These are phyloP conservation scores for Drosophila imparisetae DNA, from an alignment of 2,888 invertebrate species.

Conservation along the genomic window DNA sequence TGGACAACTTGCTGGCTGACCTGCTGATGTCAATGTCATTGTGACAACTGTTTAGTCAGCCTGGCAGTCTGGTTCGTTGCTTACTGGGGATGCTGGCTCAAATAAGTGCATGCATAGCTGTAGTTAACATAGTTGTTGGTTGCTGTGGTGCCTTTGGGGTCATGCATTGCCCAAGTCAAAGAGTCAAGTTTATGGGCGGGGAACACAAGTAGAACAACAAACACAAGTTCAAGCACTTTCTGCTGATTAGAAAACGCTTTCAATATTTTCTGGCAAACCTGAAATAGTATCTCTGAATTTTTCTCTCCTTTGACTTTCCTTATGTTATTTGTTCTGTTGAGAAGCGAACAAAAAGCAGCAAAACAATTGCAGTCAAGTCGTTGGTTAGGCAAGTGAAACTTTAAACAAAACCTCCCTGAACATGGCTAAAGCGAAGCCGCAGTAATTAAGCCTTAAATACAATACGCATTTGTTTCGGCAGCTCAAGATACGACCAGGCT, in stretches of 20 bases:
- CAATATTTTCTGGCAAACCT: constrained; percentile 55
- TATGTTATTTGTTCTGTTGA: constrained; percentile 1
- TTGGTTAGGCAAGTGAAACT: constrained; percentile 45
- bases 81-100: constrained; percentile 16
- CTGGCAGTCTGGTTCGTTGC: neutral
- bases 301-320: neutral
- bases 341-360: constrained; percentile 31
- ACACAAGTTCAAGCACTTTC: constrained; percentile 58
- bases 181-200: constrained; percentile 53
- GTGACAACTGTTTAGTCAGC: constrained; percentile 53
- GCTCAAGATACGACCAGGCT: constrained; percentile 41
- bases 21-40: constrained; percentile 61
- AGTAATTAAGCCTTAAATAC: constrained; percentile 69
- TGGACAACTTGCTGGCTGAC: constrained; percentile 41
- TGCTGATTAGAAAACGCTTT: constrained; percentile 72
- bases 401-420: constrained; percentile 54
- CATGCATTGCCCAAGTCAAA: constrained; percentile 56
- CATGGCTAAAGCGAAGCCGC: constrained; percentile 43
- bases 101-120: constrained; percentile 37
- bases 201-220: constrained; percentile 25
- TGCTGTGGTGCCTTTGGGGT: constrained; percentile 42
- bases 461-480: constrained; percentile 66
- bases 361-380: constrained; percentile 60
- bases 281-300: constrained; percentile 15
- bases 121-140: neutral